phyloP scores from a whole-genome alignment of 2,113 vertebrate species.

The Formicarius rufipectus region DNA sequence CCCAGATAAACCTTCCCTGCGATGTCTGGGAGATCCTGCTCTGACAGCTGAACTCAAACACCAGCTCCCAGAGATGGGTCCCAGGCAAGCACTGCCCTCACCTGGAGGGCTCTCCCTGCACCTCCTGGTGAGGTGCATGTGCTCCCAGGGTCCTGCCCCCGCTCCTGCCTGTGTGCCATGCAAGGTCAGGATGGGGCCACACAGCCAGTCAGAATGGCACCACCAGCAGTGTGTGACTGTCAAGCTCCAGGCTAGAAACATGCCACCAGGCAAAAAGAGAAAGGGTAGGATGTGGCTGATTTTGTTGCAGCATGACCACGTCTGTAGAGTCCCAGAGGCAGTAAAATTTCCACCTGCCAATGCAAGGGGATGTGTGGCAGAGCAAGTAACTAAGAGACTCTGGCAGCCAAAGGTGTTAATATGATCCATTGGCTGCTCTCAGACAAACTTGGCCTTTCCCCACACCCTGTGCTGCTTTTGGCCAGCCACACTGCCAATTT shows the following conservation, averaged over 20 bases:
- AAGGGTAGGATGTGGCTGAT: neutral
- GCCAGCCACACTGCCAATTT: fast-evolving
- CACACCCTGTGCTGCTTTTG: neutral
- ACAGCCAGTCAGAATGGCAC: neutral
- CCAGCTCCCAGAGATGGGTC: neutral
- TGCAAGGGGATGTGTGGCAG: neutral
- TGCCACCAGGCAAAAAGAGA: neutral
- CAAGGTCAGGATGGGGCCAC: too few species aligned
- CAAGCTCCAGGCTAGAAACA: neutral
- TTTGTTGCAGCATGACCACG: fast-evolving
- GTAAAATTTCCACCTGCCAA: neutral
- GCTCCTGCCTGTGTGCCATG: neutral
- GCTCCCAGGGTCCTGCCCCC: neutral
- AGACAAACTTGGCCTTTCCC: neutral
- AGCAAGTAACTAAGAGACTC: neutral
- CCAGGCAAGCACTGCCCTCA: neutral
- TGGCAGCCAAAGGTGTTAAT: neutral
- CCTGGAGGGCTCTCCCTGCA: neutral
- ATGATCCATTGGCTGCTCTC: neutral
- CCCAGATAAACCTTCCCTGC: neutral
- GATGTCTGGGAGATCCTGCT: neutral
- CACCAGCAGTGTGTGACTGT: neutral
- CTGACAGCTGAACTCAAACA: neutral
- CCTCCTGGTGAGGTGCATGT: fast-evolving
- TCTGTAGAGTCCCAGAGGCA: neutral